Evolutionary conservation across 2,797 vertebrate species (phyloP).

Genomic region (Otolemur crassicaudatus): DNA sequence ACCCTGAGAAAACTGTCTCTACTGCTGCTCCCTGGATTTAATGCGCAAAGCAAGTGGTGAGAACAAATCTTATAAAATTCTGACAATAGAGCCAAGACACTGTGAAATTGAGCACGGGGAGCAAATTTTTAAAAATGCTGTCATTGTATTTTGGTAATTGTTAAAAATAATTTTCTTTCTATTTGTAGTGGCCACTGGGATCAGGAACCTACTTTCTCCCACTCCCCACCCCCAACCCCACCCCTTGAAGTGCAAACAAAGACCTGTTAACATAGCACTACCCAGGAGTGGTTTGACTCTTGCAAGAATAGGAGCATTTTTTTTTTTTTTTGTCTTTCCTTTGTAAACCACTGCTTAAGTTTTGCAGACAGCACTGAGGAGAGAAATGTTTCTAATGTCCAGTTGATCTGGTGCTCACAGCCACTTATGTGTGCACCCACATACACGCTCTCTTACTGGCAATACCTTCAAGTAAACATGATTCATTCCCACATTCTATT

Average conservation of each 20-base stretch:
- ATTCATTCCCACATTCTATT: conserved; percentile 20
- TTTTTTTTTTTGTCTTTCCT: neutral
- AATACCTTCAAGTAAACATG: neutral
- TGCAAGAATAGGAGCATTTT: neutral
- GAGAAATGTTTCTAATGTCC: conserved; percentile 24
- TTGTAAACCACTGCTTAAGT: conserved; percentile 1
- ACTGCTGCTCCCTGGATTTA: neutral
- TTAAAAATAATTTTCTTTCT: conserved; percentile 50
- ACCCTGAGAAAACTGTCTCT: conserved; percentile 22
- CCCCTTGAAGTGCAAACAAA: conserved; percentile 31
- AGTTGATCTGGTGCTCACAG: neutral
- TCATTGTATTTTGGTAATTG: neutral
- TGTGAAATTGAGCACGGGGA: conserved; percentile 44
- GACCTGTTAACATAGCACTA: neutral
- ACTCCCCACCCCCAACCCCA: neutral
- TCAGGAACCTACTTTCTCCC: neutral
- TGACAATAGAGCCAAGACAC: neutral
- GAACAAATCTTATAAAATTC: neutral
- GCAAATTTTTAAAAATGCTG: conserved; percentile 21
- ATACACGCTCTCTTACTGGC: neutral
- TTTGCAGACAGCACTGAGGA: neutral
- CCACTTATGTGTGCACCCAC: neutral
- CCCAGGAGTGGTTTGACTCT: conserved; percentile 3
- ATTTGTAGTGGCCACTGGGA: neutral
- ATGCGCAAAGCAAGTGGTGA: neutral